Base-by-base conservation (phyloP, 1,140 invertebrate genomes). In the Pteromalus puparum region DNA sequence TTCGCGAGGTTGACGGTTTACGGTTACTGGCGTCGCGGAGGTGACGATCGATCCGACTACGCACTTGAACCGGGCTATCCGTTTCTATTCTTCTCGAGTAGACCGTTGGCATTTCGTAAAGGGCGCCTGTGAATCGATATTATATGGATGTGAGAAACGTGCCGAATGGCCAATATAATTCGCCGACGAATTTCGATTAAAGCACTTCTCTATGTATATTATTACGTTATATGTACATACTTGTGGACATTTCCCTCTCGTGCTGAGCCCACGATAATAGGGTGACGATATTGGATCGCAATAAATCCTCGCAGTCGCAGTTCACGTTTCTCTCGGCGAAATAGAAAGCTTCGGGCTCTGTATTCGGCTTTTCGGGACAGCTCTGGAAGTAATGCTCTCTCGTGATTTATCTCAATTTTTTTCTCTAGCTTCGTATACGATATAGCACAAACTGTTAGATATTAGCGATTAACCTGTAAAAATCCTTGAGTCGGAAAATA, bases 211-310 rank as follows among this genome's bases (percentile, higher is more conserved):
- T 68, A 18, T n/a, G 67, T n/a, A 18, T 24, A n/a, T n/a, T n/a
- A n/a, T n/a, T n/a, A n/a, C n/a, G n/a, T n/a, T n/a, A 68, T n/a
- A 5, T 68, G 15, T 75, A 28, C 10, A 26, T 79, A 90, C 90
- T 88, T 76, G 78, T 91, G 0, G 86, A 82, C 89, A 90, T 91
- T 75, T 83, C 78, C 72, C 76, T 89, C 4, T 38, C 21, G 6
- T 87, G 68, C 26, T 75, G 81, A 75, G 89, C 86, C 90, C 90
- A 90, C 0, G 78, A 73, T 7, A 91, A 65, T 7, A 91, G 15
- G 0, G 82, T 65, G 2, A 0, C 72, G 3, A 90, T 77, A 38
- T 86, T 89, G 0, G 86, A 73, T 34, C 76, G 74, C 12, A 90
- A 46, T 2, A 77, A 76, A 53, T 61, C 82, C 2, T 89, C 86